Evolutionary conservation across 2,888 invertebrate species (phyloP).

Genomic region (Noctua fimbriata): DNA sequence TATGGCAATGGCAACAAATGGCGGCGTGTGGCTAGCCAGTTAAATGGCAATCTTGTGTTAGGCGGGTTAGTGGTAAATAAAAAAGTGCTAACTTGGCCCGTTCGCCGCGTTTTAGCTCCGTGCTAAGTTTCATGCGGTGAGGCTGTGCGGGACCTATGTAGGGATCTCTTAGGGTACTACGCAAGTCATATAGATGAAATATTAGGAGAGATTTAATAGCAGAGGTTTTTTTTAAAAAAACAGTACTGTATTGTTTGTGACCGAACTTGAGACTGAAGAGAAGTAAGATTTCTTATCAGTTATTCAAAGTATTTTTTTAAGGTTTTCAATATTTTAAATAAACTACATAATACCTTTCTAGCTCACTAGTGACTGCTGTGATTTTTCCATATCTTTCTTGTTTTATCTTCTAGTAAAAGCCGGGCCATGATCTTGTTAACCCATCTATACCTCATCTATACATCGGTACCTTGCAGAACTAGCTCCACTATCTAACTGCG

Average conservation of each 20-base stretch:
- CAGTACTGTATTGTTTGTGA: background rate
- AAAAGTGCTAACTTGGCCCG: slow-evolving; percentile 69
- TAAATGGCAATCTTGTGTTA: slow-evolving; percentile 82
- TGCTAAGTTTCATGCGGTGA: slow-evolving; percentile 60
- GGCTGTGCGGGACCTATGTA: slow-evolving; percentile 38
- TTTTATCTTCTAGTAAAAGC: background rate
- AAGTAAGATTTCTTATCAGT: background rate
- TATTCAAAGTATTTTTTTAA: too few species aligned
- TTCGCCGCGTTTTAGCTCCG: slow-evolving; percentile 37
- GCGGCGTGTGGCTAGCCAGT: slow-evolving; percentile 74
- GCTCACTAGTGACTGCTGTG: background rate
- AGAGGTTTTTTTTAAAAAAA: background rate
- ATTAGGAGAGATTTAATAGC: background rate
- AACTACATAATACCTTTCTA: background rate
- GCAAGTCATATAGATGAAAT: background rate
- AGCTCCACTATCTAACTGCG: background rate
- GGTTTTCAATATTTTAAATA: background rate
- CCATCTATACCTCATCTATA: background rate
- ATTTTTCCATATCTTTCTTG: background rate
- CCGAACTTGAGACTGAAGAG: background rate
- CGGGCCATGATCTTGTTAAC: background rate
- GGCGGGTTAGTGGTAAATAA: slow-evolving; percentile 65
- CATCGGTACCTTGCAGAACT: background rate
- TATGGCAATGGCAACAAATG: slow-evolving; percentile 64
- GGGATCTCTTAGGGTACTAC: slow-evolving; percentile 23